Percentiles rank a stretch among this genome's conserved stretches.
Conservation (phyloP, 2,888 invertebrate genomes). For the Mimas tiliae region DNA sequence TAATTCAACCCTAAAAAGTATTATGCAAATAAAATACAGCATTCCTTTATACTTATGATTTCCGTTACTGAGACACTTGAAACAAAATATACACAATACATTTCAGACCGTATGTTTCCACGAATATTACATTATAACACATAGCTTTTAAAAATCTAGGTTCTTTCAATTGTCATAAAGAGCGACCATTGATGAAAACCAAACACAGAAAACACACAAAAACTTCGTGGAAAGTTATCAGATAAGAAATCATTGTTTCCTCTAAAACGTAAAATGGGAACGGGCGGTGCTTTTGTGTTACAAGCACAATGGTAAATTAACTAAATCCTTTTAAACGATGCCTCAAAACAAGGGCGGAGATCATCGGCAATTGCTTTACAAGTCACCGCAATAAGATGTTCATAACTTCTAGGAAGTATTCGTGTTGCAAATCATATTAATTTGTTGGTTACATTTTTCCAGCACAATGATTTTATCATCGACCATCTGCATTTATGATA, state of each 20-base stretch:
- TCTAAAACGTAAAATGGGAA: slow-evolving; percentile 40
- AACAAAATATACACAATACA: neutral
- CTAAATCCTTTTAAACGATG: slow-evolving; percentile 56
- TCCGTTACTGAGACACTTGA: neutral
- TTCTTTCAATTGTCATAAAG: slow-evolving; percentile 18
- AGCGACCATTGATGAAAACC: slow-evolving; percentile 23
- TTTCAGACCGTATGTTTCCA: slow-evolving; percentile 4
- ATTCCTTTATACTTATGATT: neutral
- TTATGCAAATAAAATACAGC: neutral
- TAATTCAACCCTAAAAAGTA: neutral
- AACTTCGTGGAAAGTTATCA: slow-evolving; percentile 46
- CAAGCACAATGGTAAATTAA: slow-evolving; percentile 60
- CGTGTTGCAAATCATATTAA: slow-evolving; percentile 3
- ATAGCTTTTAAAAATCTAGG: slow-evolving; percentile 12
- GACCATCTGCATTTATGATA: neutral
- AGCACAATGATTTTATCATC: neutral
- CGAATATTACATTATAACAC: neutral
- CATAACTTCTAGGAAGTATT: neutral
- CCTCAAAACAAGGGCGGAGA: slow-evolving; percentile 42
- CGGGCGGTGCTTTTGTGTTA: slow-evolving; percentile 57
- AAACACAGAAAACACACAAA: slow-evolving; percentile 21
- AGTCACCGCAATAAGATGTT: slow-evolving; percentile 23
- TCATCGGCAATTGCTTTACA: slow-evolving; percentile 34
- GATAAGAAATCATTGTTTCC: slow-evolving; percentile 50
- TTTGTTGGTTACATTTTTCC: neutral